Percentiles rank a stretch among this genome's conserved stretches.
phyloP scores from a whole-genome alignment of 2,797 vertebrate genomes.

The Hoplostethus atlanticus region DNA sequence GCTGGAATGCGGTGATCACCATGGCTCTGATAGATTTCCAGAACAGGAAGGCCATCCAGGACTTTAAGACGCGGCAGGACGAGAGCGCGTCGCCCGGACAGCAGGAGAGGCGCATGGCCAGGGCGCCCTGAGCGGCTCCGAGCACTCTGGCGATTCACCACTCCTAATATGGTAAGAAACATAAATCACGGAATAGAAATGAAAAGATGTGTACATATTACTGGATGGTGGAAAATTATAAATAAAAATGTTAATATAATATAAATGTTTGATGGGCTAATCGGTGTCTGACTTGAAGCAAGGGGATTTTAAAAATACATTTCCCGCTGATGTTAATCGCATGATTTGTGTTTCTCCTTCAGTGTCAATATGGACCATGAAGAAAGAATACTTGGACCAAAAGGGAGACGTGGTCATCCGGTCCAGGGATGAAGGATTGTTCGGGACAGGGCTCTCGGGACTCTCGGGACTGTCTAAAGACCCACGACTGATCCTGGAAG shows the following conservation, averaged over 20 bases:
- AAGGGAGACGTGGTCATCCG: constrained; percentile 74
- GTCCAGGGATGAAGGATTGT: constrained; percentile 83
- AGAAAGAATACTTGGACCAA: constrained; percentile 80
- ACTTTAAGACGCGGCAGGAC: constrained; percentile 91
- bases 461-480: constrained; percentile 41
- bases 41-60: constrained; percentile 94
- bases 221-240: too few species aligned
- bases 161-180: constrained; percentile 77
- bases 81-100: constrained; percentile 84
- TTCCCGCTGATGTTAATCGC: neutral
- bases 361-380: constrained; percentile 75
- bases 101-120: constrained; percentile 86
- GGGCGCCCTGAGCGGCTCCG: constrained; percentile 81
- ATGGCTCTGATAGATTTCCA: constrained; percentile 97
- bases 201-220: too few species aligned
- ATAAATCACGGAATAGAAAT: neutral
- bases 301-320: neutral
- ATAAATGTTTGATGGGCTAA: too few species aligned
- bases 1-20: constrained; percentile 96
- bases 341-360: constrained; percentile 15
- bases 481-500: constrained; percentile 56
- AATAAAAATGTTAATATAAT: too few species aligned
- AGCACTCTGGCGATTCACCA: constrained; percentile 11
- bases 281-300: neutral
- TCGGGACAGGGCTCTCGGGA: constrained; percentile 52